Conservation (phyloP, 2,797 vertebrate species). For the Cossypha polioptera region DNA sequence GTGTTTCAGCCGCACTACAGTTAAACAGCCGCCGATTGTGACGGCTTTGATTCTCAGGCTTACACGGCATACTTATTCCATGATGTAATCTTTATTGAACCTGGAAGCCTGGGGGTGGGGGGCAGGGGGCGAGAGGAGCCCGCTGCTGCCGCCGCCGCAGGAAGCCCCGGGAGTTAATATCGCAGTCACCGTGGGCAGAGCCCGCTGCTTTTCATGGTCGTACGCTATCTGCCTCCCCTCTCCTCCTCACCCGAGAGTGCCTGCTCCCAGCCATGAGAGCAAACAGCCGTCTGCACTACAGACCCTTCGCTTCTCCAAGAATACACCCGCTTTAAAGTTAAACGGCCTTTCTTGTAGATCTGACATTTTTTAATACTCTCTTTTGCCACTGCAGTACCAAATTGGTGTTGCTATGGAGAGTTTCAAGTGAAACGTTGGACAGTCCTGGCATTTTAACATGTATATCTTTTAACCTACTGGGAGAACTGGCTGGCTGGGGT, state of each 20-base stretch:
- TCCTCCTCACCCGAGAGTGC: background rate
- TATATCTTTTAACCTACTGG: background rate
- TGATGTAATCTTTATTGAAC: constrained; percentile 99
- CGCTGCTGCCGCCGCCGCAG: constrained; percentile 57
- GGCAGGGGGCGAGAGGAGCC: constrained; percentile 68
- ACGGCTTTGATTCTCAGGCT: constrained; percentile 95
- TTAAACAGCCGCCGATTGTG: constrained; percentile 89
- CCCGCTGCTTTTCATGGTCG: constrained; percentile 36
- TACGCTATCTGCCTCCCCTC: constrained; percentile 6
- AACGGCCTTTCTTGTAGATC: constrained; percentile 13
- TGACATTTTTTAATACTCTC: background rate
- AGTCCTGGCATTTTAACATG: background rate
- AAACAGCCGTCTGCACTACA: constrained; percentile 26
- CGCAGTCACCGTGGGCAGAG: constrained; percentile 35
- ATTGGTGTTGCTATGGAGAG: constrained; percentile 28
- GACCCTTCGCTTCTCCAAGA: background rate
- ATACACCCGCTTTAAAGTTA: constrained; percentile 2
- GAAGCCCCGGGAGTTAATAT: constrained; percentile 59
- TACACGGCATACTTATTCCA: constrained; percentile 93
- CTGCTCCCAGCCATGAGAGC: background rate
- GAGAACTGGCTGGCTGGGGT: background rate
- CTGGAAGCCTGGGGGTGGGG: constrained; percentile 86
- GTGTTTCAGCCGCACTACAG: constrained; percentile 89
- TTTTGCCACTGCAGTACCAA: background rate
- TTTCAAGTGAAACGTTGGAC: background rate